A percentile compares a stretch with the other conserved stretches of the same genome.
phyloP scores from a whole-genome alignment of 2,797 vertebrate genomes.

The Fratercula arctica region DNA sequence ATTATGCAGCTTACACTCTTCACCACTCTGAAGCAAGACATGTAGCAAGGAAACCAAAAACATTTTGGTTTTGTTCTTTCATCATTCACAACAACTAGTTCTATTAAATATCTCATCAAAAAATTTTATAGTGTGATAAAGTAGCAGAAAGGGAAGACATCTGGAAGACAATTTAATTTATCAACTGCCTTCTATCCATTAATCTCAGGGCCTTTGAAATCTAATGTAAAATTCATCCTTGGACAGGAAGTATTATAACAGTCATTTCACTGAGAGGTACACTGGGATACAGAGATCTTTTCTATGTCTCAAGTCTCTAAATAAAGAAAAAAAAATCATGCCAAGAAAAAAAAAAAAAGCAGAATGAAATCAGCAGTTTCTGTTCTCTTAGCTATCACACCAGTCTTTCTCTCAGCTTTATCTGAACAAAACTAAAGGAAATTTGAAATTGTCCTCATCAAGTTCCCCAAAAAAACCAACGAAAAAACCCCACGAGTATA shows the following conservation, averaged over 20 bases:
- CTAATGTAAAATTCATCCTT: neutral
- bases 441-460: neutral
- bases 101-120: slow-evolving; percentile 52
- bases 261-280: neutral
- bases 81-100: slow-evolving; percentile 4
- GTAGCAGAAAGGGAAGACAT: slow-evolving; percentile 33
- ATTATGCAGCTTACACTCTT: slow-evolving; percentile 29
- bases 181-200: neutral
- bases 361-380: neutral
- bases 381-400: neutral
- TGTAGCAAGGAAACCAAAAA: neutral
- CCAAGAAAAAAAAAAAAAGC: neutral
- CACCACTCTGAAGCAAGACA: neutral
- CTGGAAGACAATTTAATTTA: slow-evolving; percentile 37
- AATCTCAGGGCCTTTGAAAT: slow-evolving; percentile 11
- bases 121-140: neutral
- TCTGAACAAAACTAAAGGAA: neutral
- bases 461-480: neutral
- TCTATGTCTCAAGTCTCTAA: neutral
- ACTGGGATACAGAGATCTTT: neutral
- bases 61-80: neutral
- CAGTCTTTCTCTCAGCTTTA: neutral
- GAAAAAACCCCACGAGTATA: too few relatives aligned
- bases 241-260: neutral
- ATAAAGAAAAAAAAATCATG: neutral